These are phyloP conservation scores for Notechis scutatus DNA, from an alignment of 2,113 vertebrate genomes.

Conservation along the genomic window DNA sequence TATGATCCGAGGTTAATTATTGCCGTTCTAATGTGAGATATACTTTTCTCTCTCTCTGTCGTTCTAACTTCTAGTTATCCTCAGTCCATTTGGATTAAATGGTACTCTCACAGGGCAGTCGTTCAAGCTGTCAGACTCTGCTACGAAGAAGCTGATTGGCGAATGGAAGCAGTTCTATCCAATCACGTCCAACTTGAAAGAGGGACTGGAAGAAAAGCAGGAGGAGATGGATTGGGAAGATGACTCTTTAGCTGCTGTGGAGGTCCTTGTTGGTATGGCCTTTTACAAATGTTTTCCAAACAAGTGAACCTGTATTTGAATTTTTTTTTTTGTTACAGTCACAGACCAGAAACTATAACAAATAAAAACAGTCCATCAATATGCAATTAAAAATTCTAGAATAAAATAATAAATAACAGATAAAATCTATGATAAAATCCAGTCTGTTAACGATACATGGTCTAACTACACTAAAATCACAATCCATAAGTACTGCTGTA, in stretches of 20 bases:
- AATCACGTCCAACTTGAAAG: slow-evolving; percentile 86
- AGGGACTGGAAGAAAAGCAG: slow-evolving; percentile 83
- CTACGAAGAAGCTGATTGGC: slow-evolving; percentile 93
- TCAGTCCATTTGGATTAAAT: slow-evolving; percentile 96
- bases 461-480: too few relatives aligned
- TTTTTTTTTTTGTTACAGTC: too few relatives aligned
- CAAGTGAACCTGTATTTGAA: not conserved
- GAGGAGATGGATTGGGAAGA: slow-evolving; percentile 99
- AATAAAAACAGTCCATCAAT: too few relatives aligned
- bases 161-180: slow-evolving; percentile 99
- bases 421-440: too few relatives aligned
- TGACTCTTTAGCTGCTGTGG: slow-evolving; percentile 94
- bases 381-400: too few relatives aligned
- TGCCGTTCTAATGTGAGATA: not conserved
- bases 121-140: slow-evolving; percentile 95
- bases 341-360: too few relatives aligned
- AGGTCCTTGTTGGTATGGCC: slow-evolving; percentile 93
- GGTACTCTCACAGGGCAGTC: slow-evolving; percentile 96
- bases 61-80: slow-evolving; percentile 79
- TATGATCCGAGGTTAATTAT: slow-evolving; percentile 18
- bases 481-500: too few relatives aligned
- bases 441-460: too few relatives aligned
- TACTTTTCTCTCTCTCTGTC: not conserved
- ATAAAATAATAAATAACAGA: too few relatives aligned
- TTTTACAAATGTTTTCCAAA: not conserved